A percentile compares a stretch with the other conserved stretches of the same genome.
Evolutionary conservation across 2,797 vertebrate species (phyloP).

Genomic region (Danionella dracula): DNA sequence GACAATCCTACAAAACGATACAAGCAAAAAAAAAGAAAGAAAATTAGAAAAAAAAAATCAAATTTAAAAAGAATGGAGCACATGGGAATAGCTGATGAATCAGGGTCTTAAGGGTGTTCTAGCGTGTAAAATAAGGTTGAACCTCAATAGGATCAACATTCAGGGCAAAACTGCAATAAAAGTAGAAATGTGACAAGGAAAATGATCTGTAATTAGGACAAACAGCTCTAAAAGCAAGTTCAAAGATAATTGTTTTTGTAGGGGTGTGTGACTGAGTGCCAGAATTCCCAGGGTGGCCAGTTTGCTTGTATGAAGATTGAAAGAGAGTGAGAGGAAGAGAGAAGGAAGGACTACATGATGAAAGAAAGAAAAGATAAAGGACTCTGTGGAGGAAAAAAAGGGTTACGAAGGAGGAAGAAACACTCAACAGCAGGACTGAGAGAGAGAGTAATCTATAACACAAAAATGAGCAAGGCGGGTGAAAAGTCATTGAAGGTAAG

Average conservation of each 20-base stretch:
- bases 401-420: conserved; percentile 29
- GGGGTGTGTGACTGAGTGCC: conserved; percentile 59
- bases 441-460: conserved; percentile 9
- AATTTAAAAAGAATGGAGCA: conserved; percentile 38
- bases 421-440: conserved; percentile 3
- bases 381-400: conserved; percentile 6
- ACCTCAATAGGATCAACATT: conserved; percentile 62
- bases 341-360: conserved; percentile 16
- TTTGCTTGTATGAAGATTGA: conserved; percentile 38
- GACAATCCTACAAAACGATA: conserved; percentile 57
- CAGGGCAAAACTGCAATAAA: conserved; percentile 59
- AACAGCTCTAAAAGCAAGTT: conserved; percentile 72
- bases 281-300: conserved; percentile 60
- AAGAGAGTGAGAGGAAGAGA: conserved; percentile 21
- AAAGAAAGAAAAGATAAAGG: conserved; percentile 26
- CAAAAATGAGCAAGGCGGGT: conserved; percentile 11
- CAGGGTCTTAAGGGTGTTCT: conserved; percentile 60
- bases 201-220: conserved; percentile 66
- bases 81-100: conserved; percentile 55
- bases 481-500: conserved; percentile 45
- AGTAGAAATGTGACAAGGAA: conserved; percentile 51
- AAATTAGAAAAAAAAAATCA: conserved; percentile 40
- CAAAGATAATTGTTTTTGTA: conserved; percentile 62
- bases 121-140: conserved; percentile 58
- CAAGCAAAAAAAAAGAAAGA: conserved; percentile 31